phyloP scores from a whole-genome alignment of 2,888 invertebrate species.

The Protonemura montana region DNA sequence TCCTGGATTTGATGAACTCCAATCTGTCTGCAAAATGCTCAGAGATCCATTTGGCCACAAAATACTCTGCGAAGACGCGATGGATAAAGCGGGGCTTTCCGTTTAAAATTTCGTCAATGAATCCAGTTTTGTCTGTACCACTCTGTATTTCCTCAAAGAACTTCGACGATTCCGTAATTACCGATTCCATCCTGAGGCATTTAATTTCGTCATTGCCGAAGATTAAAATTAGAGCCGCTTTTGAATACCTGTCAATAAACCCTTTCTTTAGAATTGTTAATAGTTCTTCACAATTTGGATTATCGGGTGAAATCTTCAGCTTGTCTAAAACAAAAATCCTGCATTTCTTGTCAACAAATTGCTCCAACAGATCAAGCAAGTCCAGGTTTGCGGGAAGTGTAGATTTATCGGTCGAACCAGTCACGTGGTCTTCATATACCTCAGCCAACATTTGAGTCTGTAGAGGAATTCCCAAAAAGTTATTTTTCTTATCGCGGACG shows the following conservation, averaged over 20 bases:
- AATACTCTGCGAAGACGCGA: slow-evolving; percentile 46
- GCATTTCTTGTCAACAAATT: not conserved
- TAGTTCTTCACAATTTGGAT: not conserved
- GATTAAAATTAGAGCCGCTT: not conserved
- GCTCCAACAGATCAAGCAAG: not conserved
- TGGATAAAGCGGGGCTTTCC: slow-evolving; percentile 43
- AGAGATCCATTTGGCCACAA: slow-evolving; percentile 43
- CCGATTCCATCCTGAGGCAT: not conserved
- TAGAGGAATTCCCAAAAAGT: not conserved
- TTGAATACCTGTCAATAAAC: not conserved
- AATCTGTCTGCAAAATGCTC: slow-evolving; percentile 21
- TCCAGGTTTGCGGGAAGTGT: not conserved
- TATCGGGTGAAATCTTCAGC: not conserved
- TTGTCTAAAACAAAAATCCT: not conserved
- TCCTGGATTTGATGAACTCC: slow-evolving; percentile 19
- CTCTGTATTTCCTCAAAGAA: slow-evolving; percentile 22
- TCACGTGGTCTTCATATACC: not conserved
- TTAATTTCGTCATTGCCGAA: not conserved
- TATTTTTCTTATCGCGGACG: not conserved
- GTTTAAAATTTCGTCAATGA: slow-evolving; percentile 31
- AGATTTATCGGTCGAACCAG: not conserved
- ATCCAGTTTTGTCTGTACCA: slow-evolving; percentile 40
- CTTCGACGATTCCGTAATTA: not conserved
- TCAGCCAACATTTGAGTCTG: not conserved
- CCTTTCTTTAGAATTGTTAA: not conserved